A percentile compares a stretch with the other conserved stretches of the same genome.
Conservation (phyloP, 2,113 vertebrate species). For the Tychaedon coryphoeus region DNA sequence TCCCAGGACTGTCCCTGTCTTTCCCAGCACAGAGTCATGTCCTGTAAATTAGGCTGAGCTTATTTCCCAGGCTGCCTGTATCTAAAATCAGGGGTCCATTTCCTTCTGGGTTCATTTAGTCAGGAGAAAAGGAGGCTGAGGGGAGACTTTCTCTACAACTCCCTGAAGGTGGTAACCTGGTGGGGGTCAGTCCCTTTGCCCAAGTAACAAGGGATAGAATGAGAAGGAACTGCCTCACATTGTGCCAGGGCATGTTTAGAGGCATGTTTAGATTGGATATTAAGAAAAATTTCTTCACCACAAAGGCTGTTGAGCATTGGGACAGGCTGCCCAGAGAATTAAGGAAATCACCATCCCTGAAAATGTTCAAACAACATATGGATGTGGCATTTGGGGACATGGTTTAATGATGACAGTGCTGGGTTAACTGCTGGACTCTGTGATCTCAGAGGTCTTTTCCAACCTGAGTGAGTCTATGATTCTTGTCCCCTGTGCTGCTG, state of each 20-base stretch:
- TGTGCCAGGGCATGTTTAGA: background rate
- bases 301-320: background rate
- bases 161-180: background rate
- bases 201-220: background rate
- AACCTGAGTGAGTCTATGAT: background rate
- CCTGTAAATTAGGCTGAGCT: background rate
- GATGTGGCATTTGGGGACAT: background rate
- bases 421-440: accelerated
- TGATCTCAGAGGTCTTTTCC: background rate
- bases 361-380: background rate
- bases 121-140: background rate
- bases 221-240: background rate
- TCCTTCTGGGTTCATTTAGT: background rate
- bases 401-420: background rate
- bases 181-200: background rate
- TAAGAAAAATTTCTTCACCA: background rate
- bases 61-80: background rate
- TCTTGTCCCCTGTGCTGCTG: background rate
- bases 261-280: background rate
- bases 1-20: accelerated
- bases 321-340: background rate
- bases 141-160: background rate
- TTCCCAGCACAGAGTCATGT: background rate
- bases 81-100: background rate
- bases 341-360: background rate